Base-by-base conservation (phyloP, 92 coral and sea anemone genomes). In the Epizoanthus rinbou region DNA sequence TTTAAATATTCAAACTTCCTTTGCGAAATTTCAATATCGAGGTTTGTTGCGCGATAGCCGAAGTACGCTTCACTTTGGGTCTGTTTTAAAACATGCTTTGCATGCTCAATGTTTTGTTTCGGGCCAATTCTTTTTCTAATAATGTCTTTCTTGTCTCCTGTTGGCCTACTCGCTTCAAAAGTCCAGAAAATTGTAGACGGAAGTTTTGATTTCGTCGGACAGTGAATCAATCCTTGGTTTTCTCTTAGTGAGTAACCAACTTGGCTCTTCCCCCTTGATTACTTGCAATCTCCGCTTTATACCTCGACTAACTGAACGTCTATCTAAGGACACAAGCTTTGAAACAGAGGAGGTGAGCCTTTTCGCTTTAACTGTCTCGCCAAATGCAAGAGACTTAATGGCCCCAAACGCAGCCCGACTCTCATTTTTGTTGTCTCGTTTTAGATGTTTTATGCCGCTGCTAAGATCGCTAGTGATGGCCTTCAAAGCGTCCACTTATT, bases 331-430 rank as follows among this genome's bases (percentile, higher is more conserved):
- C 59, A 82, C 84, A 7, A 87, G 72, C 84, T 87, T 87, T 63
- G 87, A 64, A 5, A 82, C 90, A 5, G 86, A 23, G 1, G 79
- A 82, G 3, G 90, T 53, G 18, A 87, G 84, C n/a, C 84, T 64
- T 14, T 87, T 87, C n/a, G 54, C 14, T 15, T 82, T 81, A 24
- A 87, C 84, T 3, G 79, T 57, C 75, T 87, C 75, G 3, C 90
- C 90, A 82, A 87, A 87, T n/a, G 90, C 90, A 1, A 87, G 90
- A 7, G 87, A 87, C 62, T 87, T 82, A 25, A 87, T 33, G 19
- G 80, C 87, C 2, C 84, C 84, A 24, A 87, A 60, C 6, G 23
- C 80, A 25, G 80, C 73, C 2, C 73, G 63, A 23, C 81, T 41
- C 3, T 64, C 57, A 0, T 41, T 80, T 69, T 69, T 71, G 8